Evolutionary conservation across 2,797 vertebrate species (phyloP).

Genomic region (Phalanger gymnotis): DNA sequence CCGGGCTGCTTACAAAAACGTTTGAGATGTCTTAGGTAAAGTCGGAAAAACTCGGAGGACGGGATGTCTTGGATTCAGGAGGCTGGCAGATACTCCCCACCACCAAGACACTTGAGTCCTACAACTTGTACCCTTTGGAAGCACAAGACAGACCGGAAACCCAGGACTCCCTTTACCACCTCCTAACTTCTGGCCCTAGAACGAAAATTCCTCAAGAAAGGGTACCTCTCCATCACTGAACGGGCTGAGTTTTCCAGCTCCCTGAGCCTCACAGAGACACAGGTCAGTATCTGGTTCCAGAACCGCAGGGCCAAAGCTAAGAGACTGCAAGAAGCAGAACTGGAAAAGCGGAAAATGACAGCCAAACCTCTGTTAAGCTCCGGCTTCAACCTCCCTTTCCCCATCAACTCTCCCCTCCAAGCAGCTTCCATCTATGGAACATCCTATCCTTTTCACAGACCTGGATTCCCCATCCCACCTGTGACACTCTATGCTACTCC

Average conservation of each 20-base stretch:
- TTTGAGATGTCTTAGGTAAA: conserved; percentile 89
- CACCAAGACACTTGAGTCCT: conserved; percentile 91
- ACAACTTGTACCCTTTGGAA: conserved; percentile 93
- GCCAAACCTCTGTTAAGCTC: conserved; percentile 91
- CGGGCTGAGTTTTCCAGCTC: conserved; percentile 96
- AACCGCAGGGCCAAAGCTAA: conserved; percentile 97
- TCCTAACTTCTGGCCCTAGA: conserved; percentile 95
- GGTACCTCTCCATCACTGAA: conserved; percentile 97
- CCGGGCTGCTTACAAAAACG: conserved; percentile 83
- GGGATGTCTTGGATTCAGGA: conserved; percentile 87
- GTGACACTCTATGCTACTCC: conserved; percentile 94
- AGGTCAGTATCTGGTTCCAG: conserved; percentile 99
- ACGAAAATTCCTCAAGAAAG: conserved; percentile 96
- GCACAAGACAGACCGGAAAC: conserved; percentile 97
- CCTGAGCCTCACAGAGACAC: conserved; percentile 96
- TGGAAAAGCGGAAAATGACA: conserved; percentile 96
- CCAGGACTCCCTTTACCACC: conserved; percentile 95
- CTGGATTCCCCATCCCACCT: conserved; percentile 92
- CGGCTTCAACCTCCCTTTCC: conserved; percentile 91
- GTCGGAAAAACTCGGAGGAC: conserved; percentile 88
- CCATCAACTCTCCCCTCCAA: conserved; percentile 89
- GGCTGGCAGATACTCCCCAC: conserved; percentile 86
- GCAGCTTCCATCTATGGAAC: conserved; percentile 91
- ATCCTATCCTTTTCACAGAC: conserved; percentile 92
- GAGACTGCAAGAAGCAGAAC: conserved; percentile 96